phyloP scores from a whole-genome alignment of 2,797 vertebrate species.

The Phoeniculus purpureus region DNA sequence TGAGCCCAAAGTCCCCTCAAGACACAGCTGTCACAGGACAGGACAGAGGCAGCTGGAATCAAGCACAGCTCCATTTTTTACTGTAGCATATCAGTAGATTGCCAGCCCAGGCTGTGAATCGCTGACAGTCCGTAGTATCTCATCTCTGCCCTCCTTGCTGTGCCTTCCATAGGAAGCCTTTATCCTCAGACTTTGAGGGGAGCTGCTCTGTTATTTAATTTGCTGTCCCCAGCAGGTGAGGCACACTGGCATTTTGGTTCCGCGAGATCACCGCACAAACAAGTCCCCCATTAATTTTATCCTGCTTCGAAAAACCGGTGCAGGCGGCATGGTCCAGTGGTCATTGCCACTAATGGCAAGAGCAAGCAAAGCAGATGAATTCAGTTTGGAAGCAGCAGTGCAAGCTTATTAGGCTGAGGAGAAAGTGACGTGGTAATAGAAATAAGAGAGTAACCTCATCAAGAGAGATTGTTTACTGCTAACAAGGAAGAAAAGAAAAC shows the following conservation, averaged over 20 bases:
- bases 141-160: background rate
- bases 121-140: background rate
- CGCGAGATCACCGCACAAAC: background rate
- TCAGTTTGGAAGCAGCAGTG: background rate
- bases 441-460: conserved; percentile 22
- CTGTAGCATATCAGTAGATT: background rate
- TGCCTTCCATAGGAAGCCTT: background rate
- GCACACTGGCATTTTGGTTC: background rate
- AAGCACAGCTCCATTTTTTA: background rate
- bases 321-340: background rate
- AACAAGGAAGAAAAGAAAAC: background rate
- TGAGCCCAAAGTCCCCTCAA: background rate
- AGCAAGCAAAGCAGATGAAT: background rate
- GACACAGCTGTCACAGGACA: background rate
- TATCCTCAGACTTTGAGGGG: background rate
- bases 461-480: background rate
- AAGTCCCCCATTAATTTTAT: conserved; percentile 15
- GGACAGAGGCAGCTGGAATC: background rate
- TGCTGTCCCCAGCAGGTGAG: background rate
- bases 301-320: background rate
- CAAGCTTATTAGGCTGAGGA: conserved; percentile 18
- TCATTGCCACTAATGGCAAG: background rate
- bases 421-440: background rate
- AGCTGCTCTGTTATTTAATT: background rate
- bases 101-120: background rate